Conservation (phyloP, 1,140 invertebrate genomes). For the Periplaneta americana region DNA sequence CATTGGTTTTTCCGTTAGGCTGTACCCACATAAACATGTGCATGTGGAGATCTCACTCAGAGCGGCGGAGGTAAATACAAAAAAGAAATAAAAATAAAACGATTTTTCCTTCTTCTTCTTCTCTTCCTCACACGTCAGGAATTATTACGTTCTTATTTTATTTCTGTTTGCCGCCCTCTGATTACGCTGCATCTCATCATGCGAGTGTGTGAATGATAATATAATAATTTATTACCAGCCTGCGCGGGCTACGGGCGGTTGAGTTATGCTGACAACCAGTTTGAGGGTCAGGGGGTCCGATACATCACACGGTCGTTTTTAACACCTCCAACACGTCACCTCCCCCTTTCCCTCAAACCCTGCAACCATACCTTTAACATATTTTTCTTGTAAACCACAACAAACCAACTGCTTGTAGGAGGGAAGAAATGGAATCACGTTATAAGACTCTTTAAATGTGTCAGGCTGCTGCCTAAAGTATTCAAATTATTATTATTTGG, state of each 20-base stretch:
- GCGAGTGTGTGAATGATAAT: slow-evolving; percentile 7
- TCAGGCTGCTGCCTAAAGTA: neutral
- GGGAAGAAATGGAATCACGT: neutral
- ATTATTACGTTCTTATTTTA: neutral
- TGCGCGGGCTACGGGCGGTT: no score
- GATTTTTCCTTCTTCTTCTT: neutral
- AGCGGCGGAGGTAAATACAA: no score
- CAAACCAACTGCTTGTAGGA: neutral
- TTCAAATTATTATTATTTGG: neutral
- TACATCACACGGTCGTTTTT: slow-evolving; percentile 5
- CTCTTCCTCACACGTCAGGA: neutral
- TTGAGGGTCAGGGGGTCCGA: neutral
- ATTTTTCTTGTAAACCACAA: neutral
- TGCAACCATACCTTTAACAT: no score
- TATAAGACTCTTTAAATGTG: neutral
- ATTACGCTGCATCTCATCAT: neutral
- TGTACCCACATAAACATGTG: neutral
- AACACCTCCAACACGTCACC: slow-evolving; percentile 2
- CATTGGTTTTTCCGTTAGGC: neutral
- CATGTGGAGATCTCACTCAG: neutral
- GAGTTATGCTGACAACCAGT: slow-evolving; percentile 10
- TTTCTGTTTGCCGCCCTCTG: neutral
- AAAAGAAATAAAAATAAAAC: neutral
- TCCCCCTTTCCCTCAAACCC: neutral
- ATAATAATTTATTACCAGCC: slow-evolving; percentile 1